A percentile compares a stretch with the other conserved stretches of the same genome.
These are phyloP conservation scores for Oryzias sinensis DNA, from an alignment of 2,797 vertebrate genomes.

Conservation along the genomic window DNA sequence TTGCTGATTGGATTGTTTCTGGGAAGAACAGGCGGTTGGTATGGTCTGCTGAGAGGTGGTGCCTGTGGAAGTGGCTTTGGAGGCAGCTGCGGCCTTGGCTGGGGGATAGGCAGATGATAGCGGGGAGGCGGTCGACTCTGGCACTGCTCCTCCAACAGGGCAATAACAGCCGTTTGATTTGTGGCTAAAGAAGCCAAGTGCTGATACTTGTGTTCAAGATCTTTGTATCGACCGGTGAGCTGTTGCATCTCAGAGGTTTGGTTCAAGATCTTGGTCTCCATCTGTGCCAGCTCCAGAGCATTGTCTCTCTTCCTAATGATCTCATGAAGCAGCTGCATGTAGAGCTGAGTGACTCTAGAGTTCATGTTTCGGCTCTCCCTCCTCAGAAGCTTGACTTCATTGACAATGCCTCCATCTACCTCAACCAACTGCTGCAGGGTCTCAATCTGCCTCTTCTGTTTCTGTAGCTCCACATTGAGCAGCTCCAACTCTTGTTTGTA, in stretches of 20 bases:
- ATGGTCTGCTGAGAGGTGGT: conserved; percentile 79
- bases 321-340: conserved; percentile 98
- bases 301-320: conserved; percentile 98
- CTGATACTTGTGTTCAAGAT: conserved; percentile 96
- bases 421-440: conserved; percentile 95
- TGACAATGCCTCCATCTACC: conserved; percentile 96
- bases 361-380: conserved; percentile 99
- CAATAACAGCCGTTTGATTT: conserved; percentile 91
- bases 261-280: conserved; percentile 96
- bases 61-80: conserved; percentile 35
- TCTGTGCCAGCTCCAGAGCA: conserved; percentile 92
- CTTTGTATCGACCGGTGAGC: conserved; percentile 93
- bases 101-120: conserved; percentile 45
- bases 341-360: conserved; percentile 95
- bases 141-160: conserved; percentile 91
- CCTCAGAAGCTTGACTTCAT: conserved; percentile 94
- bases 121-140: conserved; percentile 76
- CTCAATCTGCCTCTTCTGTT: conserved; percentile 98
- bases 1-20: conserved; percentile 94
- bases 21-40: conserved; percentile 84
- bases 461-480: conserved; percentile 91
- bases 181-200: conserved; percentile 91
- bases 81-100: conserved; percentile 73
- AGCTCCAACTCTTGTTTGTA: conserved; percentile 95
- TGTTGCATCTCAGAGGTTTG: conserved; percentile 96